Evolutionary conservation across 2,888 invertebrate genomes (phyloP).

Genomic region (Deilephila porcellus): DNA sequence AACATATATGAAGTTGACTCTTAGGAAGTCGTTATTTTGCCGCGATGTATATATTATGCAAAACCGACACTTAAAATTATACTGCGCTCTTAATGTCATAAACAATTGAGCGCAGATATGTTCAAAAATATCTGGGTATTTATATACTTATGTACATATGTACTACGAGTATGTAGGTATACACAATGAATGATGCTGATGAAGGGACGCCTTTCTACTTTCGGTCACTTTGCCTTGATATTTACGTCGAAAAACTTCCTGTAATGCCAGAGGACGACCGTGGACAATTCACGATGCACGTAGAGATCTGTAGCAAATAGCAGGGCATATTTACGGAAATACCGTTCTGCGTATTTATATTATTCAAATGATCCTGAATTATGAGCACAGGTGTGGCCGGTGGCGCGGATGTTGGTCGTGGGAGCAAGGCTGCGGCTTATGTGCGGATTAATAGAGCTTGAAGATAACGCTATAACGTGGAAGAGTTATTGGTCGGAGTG

Average conservation of each 20-base stretch:
- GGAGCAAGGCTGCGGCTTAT: conserved; percentile 26
- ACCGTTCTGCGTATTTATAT: conserved; percentile 29
- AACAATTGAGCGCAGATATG: background rate
- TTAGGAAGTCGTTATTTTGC: background rate
- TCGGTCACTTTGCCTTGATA: conserved; percentile 74
- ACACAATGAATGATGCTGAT: conserved; percentile 39
- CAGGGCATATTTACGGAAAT: conserved; percentile 39
- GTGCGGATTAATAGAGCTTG: conserved; percentile 35
- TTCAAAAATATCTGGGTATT: background rate
- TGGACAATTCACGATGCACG: conserved; percentile 45
- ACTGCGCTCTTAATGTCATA: background rate
- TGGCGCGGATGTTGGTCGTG: conserved; percentile 8
- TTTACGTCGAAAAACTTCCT: conserved; percentile 74
- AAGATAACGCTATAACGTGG: conserved; percentile 28
- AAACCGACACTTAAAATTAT: background rate
- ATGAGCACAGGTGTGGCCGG: conserved; percentile 35
- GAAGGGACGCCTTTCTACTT: conserved; percentile 60
- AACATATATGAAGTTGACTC: background rate
- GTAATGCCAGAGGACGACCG: conserved; percentile 66
- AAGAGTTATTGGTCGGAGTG: conserved; percentile 50
- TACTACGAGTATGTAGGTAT: conserved; percentile 29
- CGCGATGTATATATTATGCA: background rate
- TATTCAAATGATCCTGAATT: conserved; percentile 43
- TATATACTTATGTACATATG: conserved; percentile 26
- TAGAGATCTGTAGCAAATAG: background rate